Percentiles rank a stretch among this genome's conserved stretches.
Evolutionary conservation across 2,888 invertebrate species (phyloP).

Genomic region (Drosophila parthenogenetica): DNA sequence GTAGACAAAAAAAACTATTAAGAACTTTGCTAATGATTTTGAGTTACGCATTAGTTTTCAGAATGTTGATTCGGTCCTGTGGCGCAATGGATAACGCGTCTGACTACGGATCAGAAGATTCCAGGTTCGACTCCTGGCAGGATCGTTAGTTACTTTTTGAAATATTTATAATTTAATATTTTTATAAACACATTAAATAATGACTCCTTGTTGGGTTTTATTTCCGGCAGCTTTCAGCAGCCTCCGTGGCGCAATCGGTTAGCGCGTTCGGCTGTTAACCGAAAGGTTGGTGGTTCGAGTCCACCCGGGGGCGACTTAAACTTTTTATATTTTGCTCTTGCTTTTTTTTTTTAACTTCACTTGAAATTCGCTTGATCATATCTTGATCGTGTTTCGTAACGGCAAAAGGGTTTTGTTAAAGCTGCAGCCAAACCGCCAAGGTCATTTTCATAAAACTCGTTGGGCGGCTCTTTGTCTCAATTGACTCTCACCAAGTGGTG

Average conservation of each 20-base stretch:
- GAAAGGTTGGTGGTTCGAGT: constrained; percentile 99
- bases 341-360: background rate
- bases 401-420: constrained; percentile 17
- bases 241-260: constrained; percentile 88
- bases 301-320: constrained; percentile 93
- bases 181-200: background rate
- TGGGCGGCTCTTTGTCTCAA: constrained; percentile 28
- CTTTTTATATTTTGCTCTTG: constrained; percentile 19
- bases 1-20: background rate
- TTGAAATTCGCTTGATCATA: constrained; percentile 16
- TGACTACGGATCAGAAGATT: constrained; percentile 86
- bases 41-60: background rate
- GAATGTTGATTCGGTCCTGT: constrained; percentile 79
- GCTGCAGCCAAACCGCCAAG: constrained; percentile 33
- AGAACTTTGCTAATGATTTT: constrained; percentile 13
- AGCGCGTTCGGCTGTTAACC: constrained; percentile 99
- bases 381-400: constrained; percentile 13
- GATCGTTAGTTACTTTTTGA: constrained; percentile 74
- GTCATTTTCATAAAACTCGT: constrained; percentile 41
- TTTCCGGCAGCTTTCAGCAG: background rate
- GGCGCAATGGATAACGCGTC: constrained; percentile 86
- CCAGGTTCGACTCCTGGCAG: constrained; percentile 86
- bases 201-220: background rate
- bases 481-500: constrained; percentile 24
- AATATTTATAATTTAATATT: background rate